Evolutionary conservation across 1,140 invertebrate genomes (phyloP).

Genomic region (Heliconius nattereri): DNA sequence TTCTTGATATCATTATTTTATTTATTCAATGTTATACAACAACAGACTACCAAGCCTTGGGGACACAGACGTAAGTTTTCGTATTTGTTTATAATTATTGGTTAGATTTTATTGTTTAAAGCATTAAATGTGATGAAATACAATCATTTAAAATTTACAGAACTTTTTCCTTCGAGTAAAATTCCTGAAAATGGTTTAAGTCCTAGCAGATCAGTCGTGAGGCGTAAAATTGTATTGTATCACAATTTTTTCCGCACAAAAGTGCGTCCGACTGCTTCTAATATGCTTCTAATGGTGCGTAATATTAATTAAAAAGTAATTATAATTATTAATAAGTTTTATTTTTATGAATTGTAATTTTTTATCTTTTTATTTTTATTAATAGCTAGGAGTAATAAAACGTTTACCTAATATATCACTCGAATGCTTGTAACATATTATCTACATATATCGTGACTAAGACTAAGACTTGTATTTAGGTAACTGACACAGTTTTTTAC

Average conservation of each 20-base stretch:
- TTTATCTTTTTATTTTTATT: too few species aligned
- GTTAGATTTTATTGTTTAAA: neutral
- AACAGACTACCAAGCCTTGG: slow-evolving; percentile 49
- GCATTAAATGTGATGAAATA: too few species aligned
- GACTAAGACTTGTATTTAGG: neutral
- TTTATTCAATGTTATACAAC: slow-evolving; percentile 44
- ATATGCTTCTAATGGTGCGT: slow-evolving; percentile 91
- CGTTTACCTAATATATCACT: neutral
- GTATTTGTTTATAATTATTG: neutral
- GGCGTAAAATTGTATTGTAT: slow-evolving; percentile 87
- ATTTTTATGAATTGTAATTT: too few species aligned
- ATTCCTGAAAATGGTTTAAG: slow-evolving; percentile 83
- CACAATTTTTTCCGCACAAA: slow-evolving; percentile 90
- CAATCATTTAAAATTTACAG: slow-evolving; percentile 59
- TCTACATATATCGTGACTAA: neutral
- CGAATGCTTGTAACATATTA: neutral
- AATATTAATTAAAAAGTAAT: neutral
- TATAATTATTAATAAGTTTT: neutral
- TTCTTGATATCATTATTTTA: slow-evolving; percentile 48
- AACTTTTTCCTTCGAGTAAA: slow-evolving; percentile 73
- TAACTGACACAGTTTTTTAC: neutral
- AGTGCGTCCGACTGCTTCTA: slow-evolving; percentile 87
- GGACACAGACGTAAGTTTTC: slow-evolving; percentile 53
- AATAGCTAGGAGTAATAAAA: neutral
- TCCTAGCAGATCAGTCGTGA: slow-evolving; percentile 82